Evolutionary conservation across 2,888 invertebrate genomes (phyloP).

Genomic region (Phoenoteleia sp.): DNA sequence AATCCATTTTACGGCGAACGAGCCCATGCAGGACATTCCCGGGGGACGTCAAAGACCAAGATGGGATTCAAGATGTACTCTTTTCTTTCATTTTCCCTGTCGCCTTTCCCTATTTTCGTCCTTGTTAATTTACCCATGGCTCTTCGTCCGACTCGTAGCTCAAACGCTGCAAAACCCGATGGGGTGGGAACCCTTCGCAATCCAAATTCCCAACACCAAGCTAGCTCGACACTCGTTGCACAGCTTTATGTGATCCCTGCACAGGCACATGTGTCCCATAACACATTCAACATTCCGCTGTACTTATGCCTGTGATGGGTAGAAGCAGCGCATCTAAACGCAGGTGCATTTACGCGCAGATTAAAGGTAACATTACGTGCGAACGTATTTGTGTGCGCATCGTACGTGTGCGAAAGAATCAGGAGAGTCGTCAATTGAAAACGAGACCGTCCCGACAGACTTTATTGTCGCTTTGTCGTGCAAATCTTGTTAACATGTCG

Average conservation of each 20-base stretch:
- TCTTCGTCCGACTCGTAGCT: constrained; percentile 59
- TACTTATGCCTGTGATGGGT: constrained; percentile 63
- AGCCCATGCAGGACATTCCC: constrained; percentile 72
- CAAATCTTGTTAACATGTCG: constrained; percentile 24
- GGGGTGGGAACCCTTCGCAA: constrained; percentile 84
- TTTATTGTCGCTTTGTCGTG: constrained; percentile 13
- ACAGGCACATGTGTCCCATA: constrained; percentile 69
- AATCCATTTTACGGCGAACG: constrained; percentile 22
- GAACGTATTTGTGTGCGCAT: background rate
- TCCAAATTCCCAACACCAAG: constrained; percentile 83
- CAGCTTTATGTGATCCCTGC: background rate
- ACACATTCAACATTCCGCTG: constrained; percentile 75
- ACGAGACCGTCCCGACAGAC: constrained; percentile 14
- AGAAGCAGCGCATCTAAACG: constrained; percentile 7
- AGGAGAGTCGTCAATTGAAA: constrained; percentile 40
- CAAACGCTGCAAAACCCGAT: constrained; percentile 77
- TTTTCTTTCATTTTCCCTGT: constrained; percentile 34
- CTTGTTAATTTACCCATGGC: constrained; percentile 15
- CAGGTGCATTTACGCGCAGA: constrained; percentile 46
- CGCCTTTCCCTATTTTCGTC: constrained; percentile 41
- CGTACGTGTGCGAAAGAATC: background rate
- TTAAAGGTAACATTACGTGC: constrained; percentile 63
- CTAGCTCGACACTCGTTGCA: no score
- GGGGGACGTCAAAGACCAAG: constrained; percentile 74
- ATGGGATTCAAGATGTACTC: constrained; percentile 64